Evolutionary conservation across 2,113 vertebrate species (phyloP).

Genomic region (Pelobates fuscus): DNA sequence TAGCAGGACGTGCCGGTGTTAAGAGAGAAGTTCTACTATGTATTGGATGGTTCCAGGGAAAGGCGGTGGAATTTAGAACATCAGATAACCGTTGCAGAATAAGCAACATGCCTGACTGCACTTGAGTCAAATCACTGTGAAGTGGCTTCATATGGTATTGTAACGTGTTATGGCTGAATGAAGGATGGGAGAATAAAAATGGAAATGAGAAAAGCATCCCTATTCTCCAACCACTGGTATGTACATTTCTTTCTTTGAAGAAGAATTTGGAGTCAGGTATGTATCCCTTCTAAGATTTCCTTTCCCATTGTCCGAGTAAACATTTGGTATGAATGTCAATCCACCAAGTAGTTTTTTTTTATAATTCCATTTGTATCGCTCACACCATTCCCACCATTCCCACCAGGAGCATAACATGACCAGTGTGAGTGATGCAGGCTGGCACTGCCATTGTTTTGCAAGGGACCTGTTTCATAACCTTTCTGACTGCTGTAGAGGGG

Average conservation of each 20-base stretch:
- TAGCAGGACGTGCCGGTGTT: constrained; percentile 58
- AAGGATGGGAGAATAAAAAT: constrained; percentile 57
- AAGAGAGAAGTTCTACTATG: constrained; percentile 63
- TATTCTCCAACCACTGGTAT: constrained; percentile 60
- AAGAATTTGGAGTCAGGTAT: constrained; percentile 73
- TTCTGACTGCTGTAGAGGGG: not conserved
- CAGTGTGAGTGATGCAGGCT: not conserved
- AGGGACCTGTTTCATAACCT: not conserved
- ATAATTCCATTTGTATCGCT: constrained; percentile 51
- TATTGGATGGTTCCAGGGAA: constrained; percentile 59
- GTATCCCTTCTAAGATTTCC: constrained; percentile 57
- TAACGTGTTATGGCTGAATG: constrained; percentile 57
- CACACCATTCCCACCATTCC: not conserved
- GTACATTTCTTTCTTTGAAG: constrained; percentile 62
- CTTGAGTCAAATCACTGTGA: constrained; percentile 63
- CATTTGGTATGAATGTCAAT: constrained; percentile 44
- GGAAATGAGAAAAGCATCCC: constrained; percentile 53
- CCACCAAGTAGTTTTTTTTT: constrained; percentile 58
- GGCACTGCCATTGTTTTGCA: not conserved
- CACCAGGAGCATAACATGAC: not conserved
- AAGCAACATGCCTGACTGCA: constrained; percentile 64
- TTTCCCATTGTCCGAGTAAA: constrained; percentile 18
- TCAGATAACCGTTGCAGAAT: constrained; percentile 61
- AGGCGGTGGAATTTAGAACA: constrained; percentile 60
- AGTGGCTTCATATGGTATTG: constrained; percentile 58